Evolutionary conservation across 2,113 vertebrate species (phyloP), one percentile per base, ranked within the genome.

Genomic region (Poeciliopsis retropinna): DNA sequence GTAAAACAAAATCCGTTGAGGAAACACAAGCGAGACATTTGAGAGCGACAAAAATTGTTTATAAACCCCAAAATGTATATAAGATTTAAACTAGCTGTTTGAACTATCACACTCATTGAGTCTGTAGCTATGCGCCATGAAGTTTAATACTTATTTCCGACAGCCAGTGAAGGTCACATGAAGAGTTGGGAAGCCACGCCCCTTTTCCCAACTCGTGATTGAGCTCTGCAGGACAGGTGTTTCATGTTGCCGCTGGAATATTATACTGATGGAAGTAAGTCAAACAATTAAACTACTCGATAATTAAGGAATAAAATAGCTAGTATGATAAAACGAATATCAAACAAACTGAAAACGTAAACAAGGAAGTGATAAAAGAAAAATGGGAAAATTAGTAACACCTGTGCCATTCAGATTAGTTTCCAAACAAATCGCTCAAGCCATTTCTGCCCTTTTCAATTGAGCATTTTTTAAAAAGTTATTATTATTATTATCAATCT

Each of bases 101-200:
- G 13, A 62, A 62, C 28, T 30, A 31, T 5, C 17, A 3, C 17
- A 44, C 10, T 34, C 19, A 15, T 17, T 14, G 7, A 19, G 9
- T 5, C 5, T 47, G 44, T 6, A 17, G 1, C 28, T 31, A 3
- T 13, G 22, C 30, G 15, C 2, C 14, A 1, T 44, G 3, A n/a
- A 3, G 2, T 1, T 6, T 8, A 0, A 0, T 0, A 32, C 5
- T 64, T 29, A 73, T 70, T 79, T 72, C 70, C 84, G 19, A 72
- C 11, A 41, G 19, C 51, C 47, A 0, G 0, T 81, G 77, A 91
- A 90, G 25, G 68, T 37, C 60, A 29, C 88, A 83, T 37, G 25
- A 14, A 78, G 3, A 70, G 0, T 27, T 13, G 25, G 0, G 0
- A 75, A 85, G 37, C 82, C 80, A 87, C 88, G 84, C 85, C 92